Percentiles rank a stretch among this genome's conserved stretches.
phyloP scores from a whole-genome alignment of 2,797 vertebrate species.

The Furcifer pardalis region DNA sequence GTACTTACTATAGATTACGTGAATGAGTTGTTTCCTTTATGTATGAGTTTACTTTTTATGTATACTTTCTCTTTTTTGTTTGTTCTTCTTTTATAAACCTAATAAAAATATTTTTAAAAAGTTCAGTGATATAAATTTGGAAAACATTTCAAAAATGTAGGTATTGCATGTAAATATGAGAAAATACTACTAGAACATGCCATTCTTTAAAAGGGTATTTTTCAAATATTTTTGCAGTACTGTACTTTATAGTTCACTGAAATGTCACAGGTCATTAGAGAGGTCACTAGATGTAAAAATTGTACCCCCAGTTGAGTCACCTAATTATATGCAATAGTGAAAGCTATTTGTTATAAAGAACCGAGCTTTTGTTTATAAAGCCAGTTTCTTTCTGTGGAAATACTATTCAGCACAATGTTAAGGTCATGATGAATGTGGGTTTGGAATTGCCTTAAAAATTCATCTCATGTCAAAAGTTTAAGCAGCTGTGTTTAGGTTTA shows the following conservation, averaged over 20 bases:
- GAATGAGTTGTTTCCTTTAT: no score
- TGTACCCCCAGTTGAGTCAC: slow-evolving; percentile 1
- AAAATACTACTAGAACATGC: not conserved
- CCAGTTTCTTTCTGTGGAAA: slow-evolving; percentile 5
- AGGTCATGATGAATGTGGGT: slow-evolving; percentile 14
- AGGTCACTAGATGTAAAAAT: slow-evolving; percentile 16
- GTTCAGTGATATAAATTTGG: not conserved
- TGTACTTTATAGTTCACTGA: not conserved
- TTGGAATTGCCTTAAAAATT: slow-evolving; percentile 5
- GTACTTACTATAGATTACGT: no score
- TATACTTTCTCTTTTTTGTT: no score
- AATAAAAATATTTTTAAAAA: no score
- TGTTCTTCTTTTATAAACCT: no score
- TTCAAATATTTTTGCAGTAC: not conserved
- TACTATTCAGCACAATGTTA: not conserved
- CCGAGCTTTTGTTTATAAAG: not conserved
- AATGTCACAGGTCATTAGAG: not conserved
- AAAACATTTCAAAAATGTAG: not conserved
- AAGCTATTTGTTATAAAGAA: slow-evolving; percentile 19
- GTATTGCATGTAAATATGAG: not conserved
- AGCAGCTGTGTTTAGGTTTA: not conserved
- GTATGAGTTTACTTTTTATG: no score
- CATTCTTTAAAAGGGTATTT: not conserved
- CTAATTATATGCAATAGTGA: not conserved
- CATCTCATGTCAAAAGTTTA: not conserved